Base-by-base conservation (phyloP, 2,888 invertebrate species). In the Rapana venosa region DNA sequence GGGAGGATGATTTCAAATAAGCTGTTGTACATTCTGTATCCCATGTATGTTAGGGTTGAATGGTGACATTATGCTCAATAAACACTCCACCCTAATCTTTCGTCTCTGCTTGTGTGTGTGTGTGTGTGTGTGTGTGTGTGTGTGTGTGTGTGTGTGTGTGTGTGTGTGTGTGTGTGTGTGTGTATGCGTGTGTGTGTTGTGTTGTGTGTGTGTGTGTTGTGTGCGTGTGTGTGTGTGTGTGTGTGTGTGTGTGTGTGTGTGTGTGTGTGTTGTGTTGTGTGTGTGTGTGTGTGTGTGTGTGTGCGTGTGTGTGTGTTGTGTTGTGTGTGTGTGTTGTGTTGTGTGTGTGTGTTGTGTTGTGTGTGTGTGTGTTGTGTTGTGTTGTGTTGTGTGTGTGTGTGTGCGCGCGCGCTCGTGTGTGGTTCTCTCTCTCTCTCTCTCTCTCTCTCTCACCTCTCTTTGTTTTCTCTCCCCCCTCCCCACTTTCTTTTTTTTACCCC, bases 101-200 rank as follows among this genome's bases (percentile, higher is more conserved):
- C 1, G 26, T 74, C n/a, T n/a, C 8, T 74, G n/a, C n/a, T 4
- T 74, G 74, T 74, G 26, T 74, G 74, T 74, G 26, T 74, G 74
- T 74, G 74, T 74, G 4, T 74, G 30, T 74, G n/a, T 74, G n/a
- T 74, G 74, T 74, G 74, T 74, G 74, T n/a, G 74, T 74, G 74
- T n/a, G 74, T 74, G 74, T n/a, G n/a, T 74, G n/a, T n/a, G 74
- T n/a, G 74, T n/a, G 74, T 13, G 1, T n/a, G 74, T 74, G 74
- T n/a, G n/a, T 74, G n/a, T n/a, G 74, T n/a, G 74, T n/a, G 74
- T 13, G 1, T n/a, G 74, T 26, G 1, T 74, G 74, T n/a, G 30
- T 74, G 74, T n/a, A 0, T n/a, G 4, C 1, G 26, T 74, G 30
- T 74, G 74, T 74, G 30, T n/a, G 74, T n/a, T 20, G 26, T 70